These are phyloP conservation scores for Solen grandis DNA, from an alignment of 1,140 invertebrate species.

Conservation along the genomic window DNA sequence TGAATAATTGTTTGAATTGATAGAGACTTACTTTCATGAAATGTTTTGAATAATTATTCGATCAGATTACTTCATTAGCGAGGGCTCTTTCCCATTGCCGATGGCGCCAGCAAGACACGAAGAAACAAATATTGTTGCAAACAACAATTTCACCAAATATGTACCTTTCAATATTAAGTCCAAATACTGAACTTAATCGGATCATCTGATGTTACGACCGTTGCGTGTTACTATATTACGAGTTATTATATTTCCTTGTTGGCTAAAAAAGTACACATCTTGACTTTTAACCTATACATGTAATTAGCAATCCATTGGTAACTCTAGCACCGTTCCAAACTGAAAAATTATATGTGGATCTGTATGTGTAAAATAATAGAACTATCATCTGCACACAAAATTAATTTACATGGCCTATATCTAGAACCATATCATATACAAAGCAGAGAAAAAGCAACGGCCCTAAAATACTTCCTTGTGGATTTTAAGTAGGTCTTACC, in stretches of 20 bases:
- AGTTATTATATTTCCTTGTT: neutral
- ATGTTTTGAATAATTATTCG: too few relatives aligned
- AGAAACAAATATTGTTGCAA: too few relatives aligned
- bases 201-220: neutral
- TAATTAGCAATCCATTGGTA: neutral
- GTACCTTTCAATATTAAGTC: neutral
- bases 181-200: too few relatives aligned
- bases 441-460: neutral
- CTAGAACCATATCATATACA: neutral
- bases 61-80: too few relatives aligned
- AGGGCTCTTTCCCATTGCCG: too few relatives aligned
- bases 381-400: neutral
- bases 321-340: conserved; percentile 10
- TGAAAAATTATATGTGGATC: conserved; percentile 20
- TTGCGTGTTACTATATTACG: neutral
- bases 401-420: neutral
- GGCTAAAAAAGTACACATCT: conserved; percentile 12
- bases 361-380: conserved; percentile 21
- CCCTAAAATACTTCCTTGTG: conserved; percentile 3
- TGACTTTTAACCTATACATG: neutral
- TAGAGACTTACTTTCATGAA: too few relatives aligned
- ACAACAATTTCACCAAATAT: neutral
- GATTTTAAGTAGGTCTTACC: conserved; percentile 8
- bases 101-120: too few relatives aligned
- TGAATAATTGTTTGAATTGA: too few relatives aligned